Percentiles rank a stretch among this genome's conserved stretches.
phyloP scores from a whole-genome alignment of 2,888 invertebrate genomes.

The Patella depressa region DNA sequence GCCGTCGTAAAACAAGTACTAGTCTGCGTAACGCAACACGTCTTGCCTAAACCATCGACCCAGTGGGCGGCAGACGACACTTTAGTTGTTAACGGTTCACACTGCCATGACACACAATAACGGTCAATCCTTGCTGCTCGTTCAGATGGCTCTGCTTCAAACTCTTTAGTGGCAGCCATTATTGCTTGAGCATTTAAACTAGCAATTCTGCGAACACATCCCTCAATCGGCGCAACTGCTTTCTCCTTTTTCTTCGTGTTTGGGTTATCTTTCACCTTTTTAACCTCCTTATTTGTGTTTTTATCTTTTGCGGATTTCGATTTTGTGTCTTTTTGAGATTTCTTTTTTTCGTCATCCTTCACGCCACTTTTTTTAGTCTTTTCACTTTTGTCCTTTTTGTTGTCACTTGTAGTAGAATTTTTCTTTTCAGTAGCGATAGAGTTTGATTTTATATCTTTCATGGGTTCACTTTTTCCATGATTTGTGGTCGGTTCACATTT shows the following conservation, averaged over 20 bases:
- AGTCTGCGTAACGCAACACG: background rate
- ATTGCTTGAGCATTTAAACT: constrained; percentile 36
- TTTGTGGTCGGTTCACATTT: background rate
- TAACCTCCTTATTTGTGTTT: constrained; percentile 4
- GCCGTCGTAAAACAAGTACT: background rate
- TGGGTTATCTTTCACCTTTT: constrained; percentile 19
- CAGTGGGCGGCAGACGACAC: constrained; percentile 16
- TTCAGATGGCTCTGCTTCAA: constrained; percentile 23
- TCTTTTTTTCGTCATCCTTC: constrained; percentile 16
- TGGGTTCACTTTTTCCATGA: background rate
- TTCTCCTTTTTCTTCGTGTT: constrained; percentile 22
- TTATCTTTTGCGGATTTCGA: constrained; percentile 12
- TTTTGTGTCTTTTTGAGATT: constrained; percentile 25
- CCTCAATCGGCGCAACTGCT: background rate
- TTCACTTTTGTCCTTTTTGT: constrained; percentile 10
- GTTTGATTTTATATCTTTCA: constrained; percentile 11
- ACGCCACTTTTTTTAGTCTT: background rate
- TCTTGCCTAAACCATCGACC: constrained; percentile 26
- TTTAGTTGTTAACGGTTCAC: constrained; percentile 7
- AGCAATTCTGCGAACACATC: constrained; percentile 25
- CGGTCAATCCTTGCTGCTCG: constrained; percentile 33
- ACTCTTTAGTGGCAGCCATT: constrained; percentile 30
- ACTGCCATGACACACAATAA: constrained; percentile 35
- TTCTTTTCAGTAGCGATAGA: background rate
- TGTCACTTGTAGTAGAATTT: constrained; percentile 6